These are phyloP conservation scores for Isotomurus palustris DNA, from an alignment of 2,888 invertebrate species.

Conservation along the genomic window DNA sequence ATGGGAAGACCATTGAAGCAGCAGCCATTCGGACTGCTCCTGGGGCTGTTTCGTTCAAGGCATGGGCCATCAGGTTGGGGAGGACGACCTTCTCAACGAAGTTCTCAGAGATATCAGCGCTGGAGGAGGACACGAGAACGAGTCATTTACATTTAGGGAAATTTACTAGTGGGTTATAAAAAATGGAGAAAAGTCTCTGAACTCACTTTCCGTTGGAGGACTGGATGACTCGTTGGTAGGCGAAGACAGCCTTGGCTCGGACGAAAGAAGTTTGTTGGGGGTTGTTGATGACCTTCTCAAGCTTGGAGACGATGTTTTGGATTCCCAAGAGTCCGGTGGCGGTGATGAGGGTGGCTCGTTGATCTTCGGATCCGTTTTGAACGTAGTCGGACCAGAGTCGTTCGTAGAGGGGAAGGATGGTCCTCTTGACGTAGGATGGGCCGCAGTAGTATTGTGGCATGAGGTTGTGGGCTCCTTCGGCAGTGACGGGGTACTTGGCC, in stretches of 20 bases:
- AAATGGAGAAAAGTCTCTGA: too few species aligned
- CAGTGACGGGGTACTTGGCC: slow-evolving; percentile 7
- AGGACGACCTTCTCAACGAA: neutral
- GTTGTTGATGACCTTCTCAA: neutral
- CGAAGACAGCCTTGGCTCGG: slow-evolving; percentile 9
- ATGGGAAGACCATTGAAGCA: neutral
- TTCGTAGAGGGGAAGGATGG: too few species aligned
- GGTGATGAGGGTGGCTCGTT: slow-evolving; percentile 2
- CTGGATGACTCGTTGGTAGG: slow-evolving; percentile 7
- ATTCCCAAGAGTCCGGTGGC: slow-evolving; percentile 3
- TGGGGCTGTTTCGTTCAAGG: neutral
- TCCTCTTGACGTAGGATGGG: neutral
- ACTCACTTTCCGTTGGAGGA: slow-evolving; percentile 10
- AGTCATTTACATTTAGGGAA: neutral
- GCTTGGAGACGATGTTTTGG: neutral
- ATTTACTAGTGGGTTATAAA: too few species aligned
- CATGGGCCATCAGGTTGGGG: slow-evolving; percentile 5
- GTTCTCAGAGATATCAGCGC: neutral
- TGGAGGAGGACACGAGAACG: neutral
- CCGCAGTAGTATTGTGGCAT: neutral
- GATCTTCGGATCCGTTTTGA: neutral
- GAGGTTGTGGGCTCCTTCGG: neutral
- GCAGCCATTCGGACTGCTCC: slow-evolving; percentile 4
- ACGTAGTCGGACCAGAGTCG: neutral
- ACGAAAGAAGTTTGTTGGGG: neutral